Conservation (phyloP, 2,797 vertebrate genomes). For the Enteromius radiatus region DNA sequence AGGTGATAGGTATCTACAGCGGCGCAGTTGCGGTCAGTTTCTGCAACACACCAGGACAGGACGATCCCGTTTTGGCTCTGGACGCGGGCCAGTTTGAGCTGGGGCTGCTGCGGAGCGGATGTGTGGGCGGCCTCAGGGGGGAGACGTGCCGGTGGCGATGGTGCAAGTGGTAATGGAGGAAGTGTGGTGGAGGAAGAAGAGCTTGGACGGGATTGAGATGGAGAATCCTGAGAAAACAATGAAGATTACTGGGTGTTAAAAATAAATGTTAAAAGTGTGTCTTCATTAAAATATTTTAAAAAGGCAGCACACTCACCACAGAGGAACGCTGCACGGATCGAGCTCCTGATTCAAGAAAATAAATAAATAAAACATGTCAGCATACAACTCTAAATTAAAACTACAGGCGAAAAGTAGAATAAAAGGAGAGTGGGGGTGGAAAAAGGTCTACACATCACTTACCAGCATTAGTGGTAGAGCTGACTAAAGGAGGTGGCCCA, state of each 20-base stretch:
- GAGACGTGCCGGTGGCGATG: conserved; percentile 81
- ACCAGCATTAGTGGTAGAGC: conserved; percentile 67
- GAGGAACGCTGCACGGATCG: conserved; percentile 30
- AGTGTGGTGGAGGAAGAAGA: conserved; percentile 60
- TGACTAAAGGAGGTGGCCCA: conserved; percentile 63
- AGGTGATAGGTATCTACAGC: conserved; percentile 97
- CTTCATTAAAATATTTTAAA: background rate
- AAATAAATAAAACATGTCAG: background rate
- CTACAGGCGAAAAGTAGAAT: background rate
- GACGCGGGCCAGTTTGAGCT: conserved; percentile 94
- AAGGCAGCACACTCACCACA: conserved; percentile 23
- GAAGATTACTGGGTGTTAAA: background rate
- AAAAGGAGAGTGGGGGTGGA: background rate
- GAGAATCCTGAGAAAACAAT: conserved; percentile 68
- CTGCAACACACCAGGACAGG: conserved; percentile 94
- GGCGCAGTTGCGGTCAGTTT: conserved; percentile 91
- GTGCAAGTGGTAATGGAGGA: conserved; percentile 84
- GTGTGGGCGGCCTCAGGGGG: conserved; percentile 89
- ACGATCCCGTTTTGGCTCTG: conserved; percentile 97
- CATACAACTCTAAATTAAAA: background rate
- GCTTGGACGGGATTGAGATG: conserved; percentile 68
- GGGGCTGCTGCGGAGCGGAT: conserved; percentile 92
- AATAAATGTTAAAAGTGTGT: background rate
- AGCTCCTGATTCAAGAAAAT: background rate
- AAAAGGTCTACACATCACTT: conserved; percentile 53